Conservation (phyloP, 2,113 vertebrate genomes). For the Cathartes aura region DNA sequence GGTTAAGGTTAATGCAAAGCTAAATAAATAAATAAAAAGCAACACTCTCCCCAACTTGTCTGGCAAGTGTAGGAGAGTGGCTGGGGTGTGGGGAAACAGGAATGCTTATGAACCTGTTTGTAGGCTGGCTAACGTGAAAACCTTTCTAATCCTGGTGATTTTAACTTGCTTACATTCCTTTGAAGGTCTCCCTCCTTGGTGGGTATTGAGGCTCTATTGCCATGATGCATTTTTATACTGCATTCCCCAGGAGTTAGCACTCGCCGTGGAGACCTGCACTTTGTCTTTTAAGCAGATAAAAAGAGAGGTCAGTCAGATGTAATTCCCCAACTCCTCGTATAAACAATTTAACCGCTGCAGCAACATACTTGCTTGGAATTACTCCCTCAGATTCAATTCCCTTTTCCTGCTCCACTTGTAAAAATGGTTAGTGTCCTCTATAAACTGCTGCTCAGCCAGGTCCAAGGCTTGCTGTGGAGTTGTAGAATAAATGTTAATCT, state of each 20-base stretch:
- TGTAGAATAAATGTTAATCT: conserved; percentile 90
- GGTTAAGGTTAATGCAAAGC: conserved; percentile 30
- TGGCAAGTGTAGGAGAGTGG: neutral
- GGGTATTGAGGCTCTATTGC: conserved; percentile 35
- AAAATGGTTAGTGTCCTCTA: conserved; percentile 85
- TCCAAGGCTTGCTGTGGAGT: conserved; percentile 81
- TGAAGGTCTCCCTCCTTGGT: conserved; percentile 54
- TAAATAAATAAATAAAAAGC: conserved; percentile 18
- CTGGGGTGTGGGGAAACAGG: neutral
- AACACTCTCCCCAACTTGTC: neutral
- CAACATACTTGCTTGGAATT: conserved; percentile 84
- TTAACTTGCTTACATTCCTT: conserved; percentile 66
- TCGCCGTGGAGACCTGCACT: conserved; percentile 77
- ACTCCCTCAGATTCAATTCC: conserved; percentile 86
- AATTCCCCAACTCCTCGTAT: conserved; percentile 83
- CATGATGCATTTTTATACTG: conserved; percentile 66
- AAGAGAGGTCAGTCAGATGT: conserved; percentile 84
- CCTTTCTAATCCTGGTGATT: conserved; percentile 44
- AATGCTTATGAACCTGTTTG: conserved; percentile 22
- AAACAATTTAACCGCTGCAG: conserved; percentile 82
- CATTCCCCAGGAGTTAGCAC: conserved; percentile 72
- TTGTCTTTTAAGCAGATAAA: conserved; percentile 86
- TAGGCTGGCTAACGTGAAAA: conserved; percentile 21
- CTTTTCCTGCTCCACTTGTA: conserved; percentile 86
- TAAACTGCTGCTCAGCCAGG: conserved; percentile 82